phyloP scores from a whole-genome alignment of 2,113 vertebrate species.

The Prinia subflava region DNA sequence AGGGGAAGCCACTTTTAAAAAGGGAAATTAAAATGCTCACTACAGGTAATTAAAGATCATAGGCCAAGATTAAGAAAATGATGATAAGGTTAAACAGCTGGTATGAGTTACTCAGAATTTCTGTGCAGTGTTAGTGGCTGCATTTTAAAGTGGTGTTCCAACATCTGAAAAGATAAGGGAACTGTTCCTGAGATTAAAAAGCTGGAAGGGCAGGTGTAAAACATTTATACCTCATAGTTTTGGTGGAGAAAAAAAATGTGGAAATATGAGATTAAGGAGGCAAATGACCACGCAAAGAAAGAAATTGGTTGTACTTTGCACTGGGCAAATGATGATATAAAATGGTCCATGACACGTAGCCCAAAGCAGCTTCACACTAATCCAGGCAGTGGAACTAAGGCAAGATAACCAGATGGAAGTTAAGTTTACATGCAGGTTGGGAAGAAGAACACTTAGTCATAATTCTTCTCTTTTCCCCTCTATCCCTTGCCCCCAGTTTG shows the following conservation, averaged over 20 bases:
- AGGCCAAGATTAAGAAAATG: not conserved
- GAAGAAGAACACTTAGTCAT: not conserved
- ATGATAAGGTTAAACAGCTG: not conserved
- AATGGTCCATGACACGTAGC: not conserved
- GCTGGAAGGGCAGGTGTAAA: not conserved
- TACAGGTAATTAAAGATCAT: conserved; percentile 3
- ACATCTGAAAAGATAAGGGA: not conserved
- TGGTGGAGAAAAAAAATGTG: not conserved
- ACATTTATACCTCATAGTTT: not conserved
- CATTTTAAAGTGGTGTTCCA: not conserved
- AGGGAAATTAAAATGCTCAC: not conserved
- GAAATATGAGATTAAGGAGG: not conserved
- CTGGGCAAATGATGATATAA: not conserved
- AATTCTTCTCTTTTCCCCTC: not conserved
- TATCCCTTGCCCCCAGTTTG: fast-evolving
- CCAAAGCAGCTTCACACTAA: not conserved
- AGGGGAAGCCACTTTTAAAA: not conserved
- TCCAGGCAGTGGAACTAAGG: not conserved
- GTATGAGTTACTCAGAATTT: not conserved
- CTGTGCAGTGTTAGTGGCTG: not conserved
- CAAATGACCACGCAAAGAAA: not conserved
- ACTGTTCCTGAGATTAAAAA: not conserved
- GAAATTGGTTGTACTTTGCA: not conserved
- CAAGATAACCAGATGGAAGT: not conserved
- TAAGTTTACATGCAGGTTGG: not conserved